phyloP scores from a whole-genome alignment of 2,113 vertebrate genomes.

The Zosterops pallidus region DNA sequence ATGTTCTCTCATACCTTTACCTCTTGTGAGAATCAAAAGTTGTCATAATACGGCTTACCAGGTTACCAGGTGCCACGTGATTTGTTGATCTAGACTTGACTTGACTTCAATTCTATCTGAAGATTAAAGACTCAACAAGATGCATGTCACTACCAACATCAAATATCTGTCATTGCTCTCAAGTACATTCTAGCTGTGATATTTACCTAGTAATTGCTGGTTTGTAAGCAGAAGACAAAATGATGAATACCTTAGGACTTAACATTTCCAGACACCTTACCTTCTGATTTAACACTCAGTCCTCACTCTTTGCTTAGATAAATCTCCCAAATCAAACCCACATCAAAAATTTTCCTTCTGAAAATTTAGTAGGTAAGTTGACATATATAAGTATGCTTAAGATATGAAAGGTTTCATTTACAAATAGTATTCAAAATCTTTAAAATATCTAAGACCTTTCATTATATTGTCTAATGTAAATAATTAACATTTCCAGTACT shows the following conservation, averaged over 20 bases:
- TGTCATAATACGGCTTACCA: not conserved
- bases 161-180: conserved; percentile 2
- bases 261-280: not conserved
- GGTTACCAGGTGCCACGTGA: not conserved
- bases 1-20: not conserved
- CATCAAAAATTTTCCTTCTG: not conserved
- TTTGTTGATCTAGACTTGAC: not conserved
- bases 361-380: not conserved
- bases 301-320: not conserved
- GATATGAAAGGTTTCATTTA: not conserved
- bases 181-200: not conserved
- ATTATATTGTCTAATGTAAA: not conserved
- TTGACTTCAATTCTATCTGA: not conserved
- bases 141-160: not conserved
- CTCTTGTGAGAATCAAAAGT: not conserved
- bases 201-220: not conserved
- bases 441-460: not conserved
- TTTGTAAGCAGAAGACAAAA: not conserved
- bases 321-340: not conserved
- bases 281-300: not conserved
- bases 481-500: not conserved
- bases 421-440: not conserved
- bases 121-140: conserved; percentile 4
- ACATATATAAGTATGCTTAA: not conserved
- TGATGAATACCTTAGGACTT: not conserved